These are phyloP conservation scores for Rhincodon typus DNA, from an alignment of 2,797 vertebrate genomes.

Conservation along the genomic window DNA sequence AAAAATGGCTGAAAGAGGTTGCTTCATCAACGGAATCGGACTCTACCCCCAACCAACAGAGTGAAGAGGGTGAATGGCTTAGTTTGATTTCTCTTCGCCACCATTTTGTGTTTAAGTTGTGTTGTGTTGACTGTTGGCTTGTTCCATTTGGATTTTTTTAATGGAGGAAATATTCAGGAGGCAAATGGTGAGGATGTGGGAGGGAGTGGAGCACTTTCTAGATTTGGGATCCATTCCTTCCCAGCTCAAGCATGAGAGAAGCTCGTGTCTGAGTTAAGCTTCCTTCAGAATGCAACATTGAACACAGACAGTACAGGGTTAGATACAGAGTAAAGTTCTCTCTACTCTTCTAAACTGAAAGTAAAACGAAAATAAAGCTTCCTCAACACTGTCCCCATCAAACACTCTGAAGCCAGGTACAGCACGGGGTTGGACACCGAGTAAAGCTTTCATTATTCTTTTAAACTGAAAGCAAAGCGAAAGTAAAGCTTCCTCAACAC, in stretches of 20 bases:
- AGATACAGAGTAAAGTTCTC: too few species aligned
- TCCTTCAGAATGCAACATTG: too few species aligned
- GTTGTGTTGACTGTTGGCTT: not conserved
- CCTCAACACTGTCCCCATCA: too few species aligned
- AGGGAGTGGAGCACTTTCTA: slow-evolving; percentile 21
- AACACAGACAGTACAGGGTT: too few species aligned
- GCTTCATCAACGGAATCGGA: slow-evolving; percentile 80
- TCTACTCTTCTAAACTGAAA: too few species aligned
- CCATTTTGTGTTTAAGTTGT: not conserved
- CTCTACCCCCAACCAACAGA: slow-evolving; percentile 73
- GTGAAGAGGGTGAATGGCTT: slow-evolving; percentile 68
- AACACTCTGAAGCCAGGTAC: too few species aligned
- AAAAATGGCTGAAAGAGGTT: slow-evolving; percentile 84
- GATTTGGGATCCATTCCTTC: not conserved
- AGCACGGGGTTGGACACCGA: too few species aligned
- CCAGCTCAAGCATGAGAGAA: not conserved
- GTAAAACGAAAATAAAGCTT: too few species aligned
- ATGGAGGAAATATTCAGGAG: slow-evolving; percentile 48
- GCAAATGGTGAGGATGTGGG: slow-evolving; percentile 47
- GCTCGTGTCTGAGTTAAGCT: too few species aligned
- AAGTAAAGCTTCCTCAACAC: too few species aligned
- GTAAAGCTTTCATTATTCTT: too few species aligned
- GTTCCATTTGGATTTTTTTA: not conserved
- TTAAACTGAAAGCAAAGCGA: too few species aligned
- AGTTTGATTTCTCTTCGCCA: not conserved